A percentile compares a stretch with the other conserved stretches of the same genome.
These are phyloP conservation scores for Podilymbus podiceps DNA, from an alignment of 2,113 vertebrate species.

Conservation along the genomic window DNA sequence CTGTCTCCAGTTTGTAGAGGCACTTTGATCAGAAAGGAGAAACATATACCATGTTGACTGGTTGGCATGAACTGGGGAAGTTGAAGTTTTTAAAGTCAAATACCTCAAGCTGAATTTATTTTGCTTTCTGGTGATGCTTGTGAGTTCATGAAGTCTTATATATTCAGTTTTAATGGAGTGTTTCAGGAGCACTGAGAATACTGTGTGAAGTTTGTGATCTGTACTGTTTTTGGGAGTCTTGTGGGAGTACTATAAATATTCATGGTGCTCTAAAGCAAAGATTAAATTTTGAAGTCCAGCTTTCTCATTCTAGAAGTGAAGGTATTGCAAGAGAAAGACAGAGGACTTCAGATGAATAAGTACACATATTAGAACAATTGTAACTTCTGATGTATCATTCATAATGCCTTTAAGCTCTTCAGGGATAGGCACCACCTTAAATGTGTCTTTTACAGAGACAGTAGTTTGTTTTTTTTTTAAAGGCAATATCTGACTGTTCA, in stretches of 20 bases:
- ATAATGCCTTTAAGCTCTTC: background rate
- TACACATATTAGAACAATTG: background rate
- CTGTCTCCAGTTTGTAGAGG: background rate
- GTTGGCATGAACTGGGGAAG: background rate
- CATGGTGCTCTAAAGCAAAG: background rate
- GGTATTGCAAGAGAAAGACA: background rate
- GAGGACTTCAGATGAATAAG: background rate
- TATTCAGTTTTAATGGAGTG: constrained; percentile 28
- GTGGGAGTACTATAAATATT: constrained; percentile 26
- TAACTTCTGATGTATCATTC: background rate
- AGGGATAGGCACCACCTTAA: background rate
- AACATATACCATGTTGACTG: background rate
- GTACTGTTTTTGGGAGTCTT: background rate
- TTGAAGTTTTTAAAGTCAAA: background rate
- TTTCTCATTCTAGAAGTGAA: background rate
- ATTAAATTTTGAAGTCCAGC: constrained; percentile 25
- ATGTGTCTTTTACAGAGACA: background rate
- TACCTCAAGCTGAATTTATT: background rate
- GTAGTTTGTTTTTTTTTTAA: background rate
- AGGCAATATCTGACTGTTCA: background rate
- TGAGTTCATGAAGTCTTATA: background rate
- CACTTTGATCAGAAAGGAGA: background rate
- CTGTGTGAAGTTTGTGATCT: constrained; percentile 4
- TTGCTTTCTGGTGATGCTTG: background rate
- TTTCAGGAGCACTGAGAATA: constrained; percentile 16